These are phyloP conservation scores for Lithophane socia DNA, from an alignment of 2,888 invertebrate species.

Conservation along the genomic window DNA sequence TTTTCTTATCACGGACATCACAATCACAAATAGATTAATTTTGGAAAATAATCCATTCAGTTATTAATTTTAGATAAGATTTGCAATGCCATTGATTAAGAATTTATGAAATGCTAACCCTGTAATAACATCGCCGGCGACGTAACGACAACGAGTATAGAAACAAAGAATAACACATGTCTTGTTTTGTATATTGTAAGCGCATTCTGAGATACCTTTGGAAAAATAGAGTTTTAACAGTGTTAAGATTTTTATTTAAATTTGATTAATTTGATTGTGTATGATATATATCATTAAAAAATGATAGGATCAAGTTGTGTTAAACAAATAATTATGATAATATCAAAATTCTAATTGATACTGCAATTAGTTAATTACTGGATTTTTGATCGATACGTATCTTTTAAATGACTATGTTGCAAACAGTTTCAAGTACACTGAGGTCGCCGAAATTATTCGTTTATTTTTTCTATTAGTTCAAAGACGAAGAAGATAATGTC, in stretches of 20 bases:
- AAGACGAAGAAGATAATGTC: neutral
- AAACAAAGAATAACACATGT: neutral
- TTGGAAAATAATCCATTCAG: neutral
- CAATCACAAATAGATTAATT: conserved; percentile 11
- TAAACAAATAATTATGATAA: conserved; percentile 4
- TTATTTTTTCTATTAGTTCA: neutral
- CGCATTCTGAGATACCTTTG: neutral
- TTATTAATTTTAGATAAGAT: conserved; percentile 4
- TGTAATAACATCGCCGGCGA: neutral
- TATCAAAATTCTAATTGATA: conserved; percentile 14
- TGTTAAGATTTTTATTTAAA: neutral
- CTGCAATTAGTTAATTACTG: no score
- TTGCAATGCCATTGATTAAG: neutral
- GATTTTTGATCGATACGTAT: neutral
- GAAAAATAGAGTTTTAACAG: neutral
- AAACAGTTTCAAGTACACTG: neutral
- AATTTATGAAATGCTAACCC: neutral
- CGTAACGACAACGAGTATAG: neutral
- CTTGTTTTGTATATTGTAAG: neutral
- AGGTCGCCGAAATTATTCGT: neutral
- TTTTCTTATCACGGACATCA: neutral
- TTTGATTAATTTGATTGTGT: neutral
- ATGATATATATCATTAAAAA: neutral
- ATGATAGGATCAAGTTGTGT: neutral
- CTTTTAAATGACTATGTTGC: neutral